A percentile compares a stretch with the other conserved stretches of the same genome.
phyloP scores from a whole-genome alignment of 2,888 invertebrate species.

The Osmoderma eremita region DNA sequence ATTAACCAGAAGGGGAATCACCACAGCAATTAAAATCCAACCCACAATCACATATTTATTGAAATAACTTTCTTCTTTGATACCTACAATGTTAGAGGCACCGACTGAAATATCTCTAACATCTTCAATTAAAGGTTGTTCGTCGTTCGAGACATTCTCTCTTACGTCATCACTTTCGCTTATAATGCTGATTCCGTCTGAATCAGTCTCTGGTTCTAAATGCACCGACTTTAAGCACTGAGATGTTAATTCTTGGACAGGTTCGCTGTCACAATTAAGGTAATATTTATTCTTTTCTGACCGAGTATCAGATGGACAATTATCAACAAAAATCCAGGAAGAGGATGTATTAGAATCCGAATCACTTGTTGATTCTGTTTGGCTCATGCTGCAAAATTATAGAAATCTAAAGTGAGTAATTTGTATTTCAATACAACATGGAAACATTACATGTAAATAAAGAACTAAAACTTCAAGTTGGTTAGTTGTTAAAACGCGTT shows the following conservation, averaged over 20 bases:
- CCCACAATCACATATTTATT: constrained; percentile 25
- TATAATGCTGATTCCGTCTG: constrained; percentile 50
- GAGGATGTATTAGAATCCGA: constrained; percentile 45
- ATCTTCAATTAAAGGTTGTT: constrained; percentile 15
- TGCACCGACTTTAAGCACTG: constrained; percentile 30
- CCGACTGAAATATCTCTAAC: constrained; percentile 1
- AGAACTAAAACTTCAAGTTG: not conserved
- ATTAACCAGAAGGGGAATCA: constrained; percentile 19
- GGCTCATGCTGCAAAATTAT: constrained; percentile 21
- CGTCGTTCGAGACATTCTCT: constrained; percentile 28
- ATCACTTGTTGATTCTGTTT: constrained; percentile 42
- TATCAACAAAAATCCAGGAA: constrained; percentile 47
- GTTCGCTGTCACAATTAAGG: constrained; percentile 43
- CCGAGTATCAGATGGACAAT: constrained; percentile 22
- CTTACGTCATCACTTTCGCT: constrained; percentile 47
- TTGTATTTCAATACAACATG: not conserved
- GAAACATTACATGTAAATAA: not conserved
- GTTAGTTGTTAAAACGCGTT: too few species aligned
- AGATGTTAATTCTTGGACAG: constrained; percentile 43
- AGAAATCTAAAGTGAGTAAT: constrained; percentile 5
- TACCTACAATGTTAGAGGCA: not conserved
- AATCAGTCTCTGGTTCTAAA: constrained; percentile 46
- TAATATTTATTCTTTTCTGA: constrained; percentile 36
- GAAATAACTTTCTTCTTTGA: constrained; percentile 1
- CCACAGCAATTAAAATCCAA: constrained; percentile 20